These are phyloP conservation scores for Climacteris rufus DNA, from an alignment of 2,113 vertebrate genomes.

Conservation along the genomic window DNA sequence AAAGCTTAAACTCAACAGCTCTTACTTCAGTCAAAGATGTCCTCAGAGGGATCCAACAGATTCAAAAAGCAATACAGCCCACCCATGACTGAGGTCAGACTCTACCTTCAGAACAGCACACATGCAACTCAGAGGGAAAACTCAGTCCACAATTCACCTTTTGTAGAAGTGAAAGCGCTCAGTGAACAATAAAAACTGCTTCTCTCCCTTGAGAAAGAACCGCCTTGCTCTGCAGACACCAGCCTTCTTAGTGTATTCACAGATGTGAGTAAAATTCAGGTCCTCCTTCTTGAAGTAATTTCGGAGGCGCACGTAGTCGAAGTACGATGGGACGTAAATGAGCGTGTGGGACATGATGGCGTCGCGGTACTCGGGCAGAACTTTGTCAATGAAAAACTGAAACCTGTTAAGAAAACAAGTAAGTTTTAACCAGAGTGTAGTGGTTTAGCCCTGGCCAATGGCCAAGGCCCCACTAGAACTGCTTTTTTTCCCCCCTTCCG, in stretches of 20 bases:
- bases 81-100: not conserved
- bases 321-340: conserved; percentile 91
- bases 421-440: not conserved
- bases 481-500: too few species aligned
- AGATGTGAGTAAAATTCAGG: conserved; percentile 83
- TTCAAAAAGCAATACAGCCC: not conserved
- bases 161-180: conserved; percentile 99
- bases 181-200: conserved; percentile 88
- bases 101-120: not conserved
- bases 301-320: conserved; percentile 92
- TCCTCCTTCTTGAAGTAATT: conserved; percentile 94
- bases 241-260: conserved; percentile 86
- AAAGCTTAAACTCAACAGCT: not conserved
- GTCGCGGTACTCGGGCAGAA: conserved; percentile 92
- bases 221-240: conserved; percentile 85
- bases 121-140: not conserved
- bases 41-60: not conserved
- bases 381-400: conserved; percentile 86
- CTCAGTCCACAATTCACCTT: conserved; percentile 69
- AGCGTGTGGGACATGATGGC: conserved; percentile 95
- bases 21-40: not conserved
- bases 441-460: too few species aligned
- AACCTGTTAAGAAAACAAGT: conserved; percentile 74
- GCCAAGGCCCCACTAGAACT: too few species aligned
- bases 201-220: conserved; percentile 87